Percentiles rank a stretch among this genome's conserved stretches.
Evolutionary conservation across 2,113 vertebrate species (phyloP).

Genomic region (Arizona elegans): DNA sequence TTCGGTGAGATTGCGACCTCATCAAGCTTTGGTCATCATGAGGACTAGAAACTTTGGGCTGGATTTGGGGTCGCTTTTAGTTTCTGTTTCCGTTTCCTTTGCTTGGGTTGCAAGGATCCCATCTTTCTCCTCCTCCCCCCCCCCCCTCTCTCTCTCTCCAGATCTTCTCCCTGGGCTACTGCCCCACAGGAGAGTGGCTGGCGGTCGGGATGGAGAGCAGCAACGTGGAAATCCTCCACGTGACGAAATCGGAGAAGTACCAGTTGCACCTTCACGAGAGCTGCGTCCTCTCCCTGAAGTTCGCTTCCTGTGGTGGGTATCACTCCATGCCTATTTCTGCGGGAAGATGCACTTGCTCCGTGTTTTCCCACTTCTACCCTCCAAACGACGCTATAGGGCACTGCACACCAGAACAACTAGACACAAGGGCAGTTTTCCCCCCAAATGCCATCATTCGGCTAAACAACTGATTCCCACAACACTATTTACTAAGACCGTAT

Average conservation of each 20-base stretch:
- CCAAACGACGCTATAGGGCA: too few relatives aligned
- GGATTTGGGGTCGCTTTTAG: not conserved
- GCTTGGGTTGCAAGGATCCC: too few relatives aligned
- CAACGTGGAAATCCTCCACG: constrained; percentile 79
- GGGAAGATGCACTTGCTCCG: not conserved
- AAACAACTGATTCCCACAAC: too few relatives aligned
- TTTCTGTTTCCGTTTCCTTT: too few relatives aligned
- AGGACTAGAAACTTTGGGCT: not conserved
- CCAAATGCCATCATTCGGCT: too few relatives aligned
- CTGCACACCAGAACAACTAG: too few relatives aligned
- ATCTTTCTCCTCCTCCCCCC: not conserved
- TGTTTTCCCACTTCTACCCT: not conserved
- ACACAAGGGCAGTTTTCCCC: too few relatives aligned
- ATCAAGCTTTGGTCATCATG: not conserved
- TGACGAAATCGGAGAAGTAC: constrained; percentile 69
- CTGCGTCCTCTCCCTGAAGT: constrained; percentile 76
- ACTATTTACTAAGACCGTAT: too few relatives aligned
- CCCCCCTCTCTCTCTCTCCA: not conserved
- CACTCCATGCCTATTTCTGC: not conserved
- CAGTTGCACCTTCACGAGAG: constrained; percentile 74
- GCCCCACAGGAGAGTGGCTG: constrained; percentile 76
- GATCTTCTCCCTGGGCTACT: constrained; percentile 75
- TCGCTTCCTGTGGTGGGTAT: constrained; percentile 73
- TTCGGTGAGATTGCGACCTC: not conserved
- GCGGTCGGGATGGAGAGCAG: constrained; percentile 82